phyloP scores from a whole-genome alignment of 2,113 vertebrate genomes.

The Albula glossodonta region DNA sequence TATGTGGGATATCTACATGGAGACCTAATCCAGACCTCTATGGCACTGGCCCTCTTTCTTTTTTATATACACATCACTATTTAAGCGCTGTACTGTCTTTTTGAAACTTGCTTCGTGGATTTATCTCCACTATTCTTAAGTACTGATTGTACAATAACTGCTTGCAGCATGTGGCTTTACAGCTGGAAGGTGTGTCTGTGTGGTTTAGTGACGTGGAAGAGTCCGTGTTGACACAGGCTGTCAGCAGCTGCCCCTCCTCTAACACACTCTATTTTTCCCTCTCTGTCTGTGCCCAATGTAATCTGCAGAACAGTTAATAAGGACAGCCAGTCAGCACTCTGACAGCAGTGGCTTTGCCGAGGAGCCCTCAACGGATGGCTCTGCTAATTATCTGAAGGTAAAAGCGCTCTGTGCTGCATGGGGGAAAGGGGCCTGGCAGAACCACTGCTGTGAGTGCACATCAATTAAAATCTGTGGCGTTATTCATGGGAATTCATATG shows the following conservation, averaged over 20 bases:
- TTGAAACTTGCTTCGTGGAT: too few relatives aligned
- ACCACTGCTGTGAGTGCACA: too few relatives aligned
- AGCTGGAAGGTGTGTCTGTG: not conserved
- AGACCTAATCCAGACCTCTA: too few relatives aligned
- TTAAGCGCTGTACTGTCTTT: too few relatives aligned
- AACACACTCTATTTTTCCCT: not conserved
- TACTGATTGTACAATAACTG: not conserved
- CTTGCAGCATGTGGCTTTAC: not conserved
- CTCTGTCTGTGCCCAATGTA: conserved; percentile 4
- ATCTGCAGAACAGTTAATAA: conserved; percentile 73
- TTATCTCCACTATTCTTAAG: too few relatives aligned
- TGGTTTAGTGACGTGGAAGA: not conserved
- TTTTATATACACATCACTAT: too few relatives aligned
- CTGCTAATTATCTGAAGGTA: conserved; percentile 82
- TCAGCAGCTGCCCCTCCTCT: not conserved
- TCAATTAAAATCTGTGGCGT: too few relatives aligned
- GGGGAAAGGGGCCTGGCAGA: too few relatives aligned
- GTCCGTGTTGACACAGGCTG: not conserved
- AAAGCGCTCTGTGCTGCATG: not conserved
- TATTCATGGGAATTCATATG: too few relatives aligned
- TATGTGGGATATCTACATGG: too few relatives aligned
- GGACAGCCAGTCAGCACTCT: conserved; percentile 89
- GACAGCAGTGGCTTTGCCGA: conserved; percentile 97
- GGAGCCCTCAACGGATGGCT: conserved; percentile 80
- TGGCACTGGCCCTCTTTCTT: too few relatives aligned